Base-by-base conservation (phyloP, 2,888 invertebrate genomes). In the Pachymerium ferrugineum region DNA sequence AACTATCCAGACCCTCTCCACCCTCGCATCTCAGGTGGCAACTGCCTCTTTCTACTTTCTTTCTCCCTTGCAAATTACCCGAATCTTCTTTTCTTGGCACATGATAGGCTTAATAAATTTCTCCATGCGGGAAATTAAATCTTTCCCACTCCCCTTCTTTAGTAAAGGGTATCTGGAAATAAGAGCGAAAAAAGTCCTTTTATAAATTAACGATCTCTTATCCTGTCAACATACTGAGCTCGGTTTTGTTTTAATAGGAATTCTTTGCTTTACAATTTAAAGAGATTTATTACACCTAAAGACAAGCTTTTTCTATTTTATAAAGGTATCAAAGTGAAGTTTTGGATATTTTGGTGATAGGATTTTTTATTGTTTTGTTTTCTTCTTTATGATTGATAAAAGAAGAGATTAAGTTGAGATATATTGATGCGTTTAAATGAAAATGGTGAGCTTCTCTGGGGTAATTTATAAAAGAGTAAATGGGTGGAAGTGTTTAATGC, bases 61-160 rank as follows among this genome's bases (percentile, higher is more conserved):
- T 25, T 12, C 25, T n/a, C 28, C 28, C n/a, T 62, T 62, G 62
- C 62, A 62, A 62, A 62, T 62, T 62, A 62, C 62, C 62, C 28
- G 38, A 38, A 16, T 16, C 16, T 8, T 14, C 38, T 16, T 38
- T 38, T 38, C 38, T 38, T 38, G 38, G 38, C 38, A 38, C 62
- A 62, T 28, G 62, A 62, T 62, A 62, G 62, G 62, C 62, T 62
- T 62, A 62, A 62, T 62, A 62, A 62, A 62, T 62, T 54, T 62
- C 62, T 62, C 28, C 62, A 28, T 62, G 62, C 62, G 62, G 62
- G 62, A 62, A 62, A 62, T 62, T 62, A 62, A 62, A 62, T 62
- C 62, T 62, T 62, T 62, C 62, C 25, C 62, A 25, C 14, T 28
- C 25, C n/a, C 28, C 28, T 62, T 62, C 62, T 62, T 62, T 62